Evolutionary conservation across 1,140 invertebrate species (phyloP).

Genomic region (Thrips palmi): DNA sequence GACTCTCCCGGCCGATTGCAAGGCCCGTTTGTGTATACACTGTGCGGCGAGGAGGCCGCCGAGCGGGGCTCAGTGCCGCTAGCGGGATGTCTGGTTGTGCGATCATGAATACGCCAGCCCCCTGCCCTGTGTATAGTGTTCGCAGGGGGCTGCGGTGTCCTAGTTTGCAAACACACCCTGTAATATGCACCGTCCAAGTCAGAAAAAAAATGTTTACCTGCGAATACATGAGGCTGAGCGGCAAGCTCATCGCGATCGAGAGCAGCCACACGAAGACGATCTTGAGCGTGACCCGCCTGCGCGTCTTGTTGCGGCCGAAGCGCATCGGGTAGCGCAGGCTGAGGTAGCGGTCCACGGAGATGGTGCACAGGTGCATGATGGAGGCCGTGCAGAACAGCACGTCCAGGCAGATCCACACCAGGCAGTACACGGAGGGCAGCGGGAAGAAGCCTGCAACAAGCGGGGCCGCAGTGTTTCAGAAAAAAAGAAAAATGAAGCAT

Average conservation of each 20-base stretch:
- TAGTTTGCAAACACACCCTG: too few relatives aligned
- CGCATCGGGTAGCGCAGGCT: constrained; percentile 73
- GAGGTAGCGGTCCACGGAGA: constrained; percentile 79
- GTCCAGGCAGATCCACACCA: constrained; percentile 78
- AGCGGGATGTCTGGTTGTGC: too few relatives aligned
- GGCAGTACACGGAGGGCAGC: constrained; percentile 57
- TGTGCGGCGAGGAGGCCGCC: too few relatives aligned
- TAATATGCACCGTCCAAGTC: neutral
- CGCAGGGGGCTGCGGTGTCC: too few relatives aligned
- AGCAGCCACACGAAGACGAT: constrained; percentile 82
- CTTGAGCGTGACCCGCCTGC: constrained; percentile 65
- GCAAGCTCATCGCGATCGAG: constrained; percentile 74
- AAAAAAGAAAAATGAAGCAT: neutral
- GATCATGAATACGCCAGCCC: too few relatives aligned
- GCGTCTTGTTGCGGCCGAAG: constrained; percentile 77
- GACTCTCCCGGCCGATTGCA: too few relatives aligned
- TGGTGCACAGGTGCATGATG: constrained; percentile 90
- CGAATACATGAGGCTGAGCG: constrained; percentile 71
- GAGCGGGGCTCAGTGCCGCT: too few relatives aligned
- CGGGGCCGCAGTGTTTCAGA: too few relatives aligned
- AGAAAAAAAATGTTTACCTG: constrained; percentile 37
- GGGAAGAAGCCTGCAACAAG: constrained; percentile 64
- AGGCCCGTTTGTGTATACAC: too few relatives aligned
- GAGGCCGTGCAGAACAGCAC: constrained; percentile 90
- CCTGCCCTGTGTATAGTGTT: too few relatives aligned